Evolutionary conservation across 1,140 invertebrate species (phyloP).

Genomic region (Drosophila neocordata): DNA sequence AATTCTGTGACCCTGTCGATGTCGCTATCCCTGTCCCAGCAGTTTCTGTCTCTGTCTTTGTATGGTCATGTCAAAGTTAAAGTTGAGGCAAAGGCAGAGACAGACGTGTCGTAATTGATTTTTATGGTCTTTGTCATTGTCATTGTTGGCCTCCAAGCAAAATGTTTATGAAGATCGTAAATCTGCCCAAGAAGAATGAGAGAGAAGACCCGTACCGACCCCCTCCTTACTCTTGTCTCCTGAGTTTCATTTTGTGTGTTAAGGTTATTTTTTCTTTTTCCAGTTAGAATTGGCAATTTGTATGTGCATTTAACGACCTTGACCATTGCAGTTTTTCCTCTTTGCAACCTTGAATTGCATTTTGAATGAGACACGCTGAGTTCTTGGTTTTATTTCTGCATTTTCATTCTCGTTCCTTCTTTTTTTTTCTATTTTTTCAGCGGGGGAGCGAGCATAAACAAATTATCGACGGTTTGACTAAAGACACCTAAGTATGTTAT

Average conservation of each 20-base stretch:
- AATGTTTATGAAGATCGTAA: conserved; percentile 65
- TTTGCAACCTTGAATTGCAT: conserved; percentile 49
- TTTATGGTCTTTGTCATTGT: conserved; percentile 78
- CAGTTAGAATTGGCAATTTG: conserved; percentile 69
- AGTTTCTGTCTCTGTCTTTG: conserved; percentile 21
- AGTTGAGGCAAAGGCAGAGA: conserved; percentile 28
- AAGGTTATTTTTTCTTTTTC: conserved; percentile 25
- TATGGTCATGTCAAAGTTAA: conserved; percentile 69
- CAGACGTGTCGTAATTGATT: conserved; percentile 80
- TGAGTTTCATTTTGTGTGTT: conserved; percentile 14
- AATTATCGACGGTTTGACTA: conserved; percentile 69
- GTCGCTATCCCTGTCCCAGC: conserved; percentile 3
- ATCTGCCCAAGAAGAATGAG: conserved; percentile 36
- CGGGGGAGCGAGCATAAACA: conserved; percentile 62
- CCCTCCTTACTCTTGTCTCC: conserved; percentile 3
- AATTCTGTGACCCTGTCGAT: conserved; percentile 23
- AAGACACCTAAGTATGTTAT: conserved; percentile 41
- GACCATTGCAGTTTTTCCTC: conserved; percentile 24
- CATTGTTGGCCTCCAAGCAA: conserved; percentile 48
- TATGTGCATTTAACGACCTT: conserved; percentile 59
- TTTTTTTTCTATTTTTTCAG: conserved; percentile 12
- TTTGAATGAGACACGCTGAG: conserved; percentile 23
- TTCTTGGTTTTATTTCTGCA: conserved; percentile 1
- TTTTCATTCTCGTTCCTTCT: background rate
- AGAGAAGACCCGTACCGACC: conserved; percentile 1